Base-by-base conservation (phyloP, 2,113 vertebrate genomes). In the Oophaga pumilio region DNA sequence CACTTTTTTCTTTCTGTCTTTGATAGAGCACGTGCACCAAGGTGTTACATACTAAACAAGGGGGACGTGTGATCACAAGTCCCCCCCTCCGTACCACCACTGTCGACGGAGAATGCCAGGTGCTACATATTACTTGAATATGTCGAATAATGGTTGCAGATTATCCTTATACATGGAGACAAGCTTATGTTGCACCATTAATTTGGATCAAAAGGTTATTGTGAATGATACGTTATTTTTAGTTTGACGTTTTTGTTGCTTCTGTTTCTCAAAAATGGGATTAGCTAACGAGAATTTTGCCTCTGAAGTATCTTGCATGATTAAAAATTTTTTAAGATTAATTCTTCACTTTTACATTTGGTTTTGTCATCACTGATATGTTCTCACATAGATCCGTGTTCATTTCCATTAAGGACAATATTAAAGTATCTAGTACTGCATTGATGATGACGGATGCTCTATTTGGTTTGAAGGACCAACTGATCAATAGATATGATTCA, bases 21-120 rank as follows among this genome's bases (percentile, higher is more conserved):
- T 83, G 80, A 84, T 82, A 74, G 81, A 84, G 87, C 87, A 88
- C 81, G 87, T 84, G 80, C 71, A 68, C 9, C 4, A 50, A 84
- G 59, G 81, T 84, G 87, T 84, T 26, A 84, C 80, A 88, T 88
- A 84, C 87, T 84, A 88, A 88, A 84, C 84, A 84, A 76, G 87
- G 80, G 80, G 80, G 80, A 88, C 12, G 80, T 88, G 80, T 76
- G 80, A 84, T 88, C 80, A 56, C 80, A 84, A 53, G 59, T 60
- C 79, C 79, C 53, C 80, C 82, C 13, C 59, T 71, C 59, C 80
- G 57, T 49, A 26, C 43, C 80, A 26, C n/a, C 80, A 50, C 69
- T 66, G 71, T 77, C 71, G 69, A 56, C 49, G n/a, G 24, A 68
- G 68, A 82, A 28, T n/a, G 14, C 50, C 71, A 76, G 71, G 87